Base-by-base conservation (phyloP, 2,888 invertebrate species). In the Candidula unifasciata region DNA sequence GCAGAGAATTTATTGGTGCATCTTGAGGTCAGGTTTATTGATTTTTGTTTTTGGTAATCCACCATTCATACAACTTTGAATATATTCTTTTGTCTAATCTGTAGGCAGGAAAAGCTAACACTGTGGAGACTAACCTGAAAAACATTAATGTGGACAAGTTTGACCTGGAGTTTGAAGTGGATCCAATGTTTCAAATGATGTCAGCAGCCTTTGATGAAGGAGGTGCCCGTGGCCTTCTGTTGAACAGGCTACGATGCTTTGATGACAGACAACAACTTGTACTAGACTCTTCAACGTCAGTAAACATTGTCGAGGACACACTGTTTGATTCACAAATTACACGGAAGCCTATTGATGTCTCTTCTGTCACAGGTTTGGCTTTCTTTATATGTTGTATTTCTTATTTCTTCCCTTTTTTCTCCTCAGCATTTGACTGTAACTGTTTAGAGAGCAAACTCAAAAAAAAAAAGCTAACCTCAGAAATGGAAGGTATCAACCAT, bases 171-270 rank as follows among this genome's bases (percentile, higher is more conserved):
- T 93, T 93, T 92, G 93, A 94, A 89, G 93, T 93, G 52, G 94
- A 94, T 89, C 94, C 94, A 3, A 89, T 94, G 86, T 94, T 94
- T 89, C 93, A 94, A 86, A 92, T 94, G 82, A 93, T 92, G 87
- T 92, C 94, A 0, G 91, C 93, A 13, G 91, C 93, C 0, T 94
- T 94, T 91, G 94, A 94, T 88, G 94, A 94, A 83, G 94, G 94
- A 33, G 93, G 93, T 5, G 92, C 93, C 13, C 91, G 92, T 54
- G 94, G 94, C 3, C 88, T 94, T 37, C 88, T 94, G 68, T 87
- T 94, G 57, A 93, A 92, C 86, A 90, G 92, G 85, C 86, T 93
- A 82, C 86, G 89, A 24, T 91, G 90, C 79, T 90, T 91, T 86
- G 93, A 94, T 87, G 93, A 94, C 86, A 88, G 88, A 8, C 92